These are phyloP conservation scores for Marmota monax DNA, from an alignment of 2,113 vertebrate genomes.

Conservation along the genomic window DNA sequence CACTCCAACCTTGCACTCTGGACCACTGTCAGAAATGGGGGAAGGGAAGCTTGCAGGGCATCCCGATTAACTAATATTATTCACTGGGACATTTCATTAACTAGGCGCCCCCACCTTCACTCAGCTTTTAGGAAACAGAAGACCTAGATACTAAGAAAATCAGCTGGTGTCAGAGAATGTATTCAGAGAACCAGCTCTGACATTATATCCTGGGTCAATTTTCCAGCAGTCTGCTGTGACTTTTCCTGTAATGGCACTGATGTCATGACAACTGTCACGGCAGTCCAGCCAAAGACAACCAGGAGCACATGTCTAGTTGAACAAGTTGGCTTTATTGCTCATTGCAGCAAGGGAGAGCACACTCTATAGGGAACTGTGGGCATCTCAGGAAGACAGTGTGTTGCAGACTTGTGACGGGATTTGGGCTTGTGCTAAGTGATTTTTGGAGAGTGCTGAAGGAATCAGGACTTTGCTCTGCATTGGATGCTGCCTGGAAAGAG, in stretches of 20 bases:
- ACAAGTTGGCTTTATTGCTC: no score
- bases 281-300: not conserved
- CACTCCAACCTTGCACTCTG: not conserved
- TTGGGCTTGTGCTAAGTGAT: not conserved
- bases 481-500: not conserved
- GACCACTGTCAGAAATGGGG: slow-evolving; percentile 9
- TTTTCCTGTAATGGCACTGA: not conserved
- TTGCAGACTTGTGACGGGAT: not conserved
- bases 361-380: fast-evolving
- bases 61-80: not conserved
- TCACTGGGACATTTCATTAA: not conserved
- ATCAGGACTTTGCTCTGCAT: not conserved
- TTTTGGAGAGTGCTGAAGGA: slow-evolving; percentile 5
- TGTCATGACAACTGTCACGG: not conserved
- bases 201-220: not conserved
- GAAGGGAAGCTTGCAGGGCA: not conserved
- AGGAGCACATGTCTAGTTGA: not conserved
- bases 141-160: slow-evolving; percentile 16
- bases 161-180: not conserved
- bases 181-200: not conserved
- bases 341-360: not conserved
- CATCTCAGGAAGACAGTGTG: not conserved
- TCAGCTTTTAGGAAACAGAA: slow-evolving; percentile 36
- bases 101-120: not conserved
- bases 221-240: not conserved